Evolutionary conservation across 2,113 vertebrate species (phyloP), one percentile per base, ranked within the genome.

Genomic region (Otolemur garnettii): DNA sequence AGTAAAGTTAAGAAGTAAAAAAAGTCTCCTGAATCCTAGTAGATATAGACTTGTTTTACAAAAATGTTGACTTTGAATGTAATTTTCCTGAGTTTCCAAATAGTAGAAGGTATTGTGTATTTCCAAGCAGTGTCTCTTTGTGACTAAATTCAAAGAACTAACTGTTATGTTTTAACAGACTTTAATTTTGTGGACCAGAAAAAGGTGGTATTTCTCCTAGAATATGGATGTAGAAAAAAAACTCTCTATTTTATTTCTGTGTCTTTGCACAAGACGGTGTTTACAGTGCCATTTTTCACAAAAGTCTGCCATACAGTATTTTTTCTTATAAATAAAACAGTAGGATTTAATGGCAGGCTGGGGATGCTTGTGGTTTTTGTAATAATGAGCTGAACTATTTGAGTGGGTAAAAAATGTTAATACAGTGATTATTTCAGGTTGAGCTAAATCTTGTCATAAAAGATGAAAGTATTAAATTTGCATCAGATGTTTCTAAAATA

Each of bases 301-400:
- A 98, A 97, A 98, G 59, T 87, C 90, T 98, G 98, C 93, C 84
- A 96, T 2, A 87, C 78, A 95, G 64, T 87, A 8, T 89, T 91
- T 88, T 87, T 97, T 96, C 94, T 93, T 97, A 0, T 98, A 98
- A 98, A 98, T 98, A 98, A 98, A 98, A 96, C 98, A 97, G 96
- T 96, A 88, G 97, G 96, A 97, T 93, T 97, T 98, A 98, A 98
- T 98, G 98, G 97, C 1, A 22, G 93, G 26, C 94, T 97, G 42
- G 79, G 55, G 89, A 98, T 92, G 38, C 97, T 98, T 98, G 97
- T 96, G 97, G 97, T 96, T 98, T 96, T 94, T 97, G 60, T 95
- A 95, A 93, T 98, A 98, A 98, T 98, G 97, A 98, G 98, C 87
- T 97, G 92, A 95, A 97, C 88, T 97, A 64, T 98, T 98, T 97